phyloP scores from a whole-genome alignment of 2,888 invertebrate genomes.

The Eupeodes latifasciatus region DNA sequence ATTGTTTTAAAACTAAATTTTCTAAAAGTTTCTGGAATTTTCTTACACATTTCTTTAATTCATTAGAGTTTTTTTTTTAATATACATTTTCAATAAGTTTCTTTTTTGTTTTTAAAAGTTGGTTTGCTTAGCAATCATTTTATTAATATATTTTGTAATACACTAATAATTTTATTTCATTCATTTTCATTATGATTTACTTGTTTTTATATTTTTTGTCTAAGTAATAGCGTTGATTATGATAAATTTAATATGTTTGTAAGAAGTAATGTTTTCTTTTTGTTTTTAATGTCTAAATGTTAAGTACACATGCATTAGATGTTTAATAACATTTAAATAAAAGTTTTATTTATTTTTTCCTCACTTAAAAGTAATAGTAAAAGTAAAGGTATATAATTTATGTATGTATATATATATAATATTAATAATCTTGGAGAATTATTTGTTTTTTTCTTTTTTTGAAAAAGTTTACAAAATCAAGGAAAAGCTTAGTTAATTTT shows the following conservation, averaged over 20 bases:
- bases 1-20: constrained; percentile 54
- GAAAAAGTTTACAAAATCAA: constrained; percentile 66
- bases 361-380: constrained; percentile 57
- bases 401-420: constrained; percentile 5
- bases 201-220: constrained; percentile 17
- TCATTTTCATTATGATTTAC: constrained; percentile 47
- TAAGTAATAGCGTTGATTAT: constrained; percentile 70
- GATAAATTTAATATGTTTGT: constrained; percentile 67
- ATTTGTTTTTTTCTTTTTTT: background rate
- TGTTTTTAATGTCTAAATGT: constrained; percentile 34
- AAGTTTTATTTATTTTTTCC: constrained; percentile 37
- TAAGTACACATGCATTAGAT: constrained; percentile 70
- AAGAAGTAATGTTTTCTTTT: constrained; percentile 53
- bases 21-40: constrained; percentile 54
- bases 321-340: constrained; percentile 63
- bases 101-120: constrained; percentile 49
- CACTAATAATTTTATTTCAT: constrained; percentile 36
- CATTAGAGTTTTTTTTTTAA: constrained; percentile 73
- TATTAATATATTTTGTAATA: constrained; percentile 33
- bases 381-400: background rate
- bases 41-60: constrained; percentile 65
- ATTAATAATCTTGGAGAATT: constrained; percentile 36
- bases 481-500: constrained; percentile 14
- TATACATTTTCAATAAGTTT: constrained; percentile 69
- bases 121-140: constrained; percentile 73